A percentile compares a stretch with the other conserved stretches of the same genome.
phyloP scores from a whole-genome alignment of 2,797 vertebrate species.

The Tragopan temminckii region DNA sequence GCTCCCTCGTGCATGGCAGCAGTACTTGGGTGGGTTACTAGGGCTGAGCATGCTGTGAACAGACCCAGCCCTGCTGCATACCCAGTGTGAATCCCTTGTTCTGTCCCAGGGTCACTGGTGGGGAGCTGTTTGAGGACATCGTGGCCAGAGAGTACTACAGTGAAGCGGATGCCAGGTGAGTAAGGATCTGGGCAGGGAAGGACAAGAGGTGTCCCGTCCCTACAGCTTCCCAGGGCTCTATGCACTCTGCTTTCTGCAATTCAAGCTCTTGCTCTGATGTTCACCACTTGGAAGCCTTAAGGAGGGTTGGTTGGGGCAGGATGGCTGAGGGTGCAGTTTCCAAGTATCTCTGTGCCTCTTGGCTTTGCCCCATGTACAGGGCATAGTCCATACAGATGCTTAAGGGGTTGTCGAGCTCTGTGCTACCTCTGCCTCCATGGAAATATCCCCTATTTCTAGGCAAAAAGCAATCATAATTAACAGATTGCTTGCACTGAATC shows the following conservation, averaged over 20 bases:
- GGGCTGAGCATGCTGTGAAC: background rate
- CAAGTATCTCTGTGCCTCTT: background rate
- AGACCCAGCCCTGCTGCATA: accelerated
- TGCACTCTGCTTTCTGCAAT: background rate
- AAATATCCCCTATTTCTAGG: constrained; percentile 2
- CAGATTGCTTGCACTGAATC: constrained; percentile 1
- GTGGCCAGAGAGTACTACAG: constrained; percentile 98
- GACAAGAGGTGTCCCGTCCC: background rate
- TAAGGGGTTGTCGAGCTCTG: background rate
- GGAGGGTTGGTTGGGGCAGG: constrained; percentile 3
- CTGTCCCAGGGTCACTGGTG: constrained; percentile 90
- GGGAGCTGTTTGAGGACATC: constrained; percentile 96
- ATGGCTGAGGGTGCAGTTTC: background rate
- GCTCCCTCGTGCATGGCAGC: accelerated
- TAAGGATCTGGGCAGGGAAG: background rate
- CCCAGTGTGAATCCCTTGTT: background rate
- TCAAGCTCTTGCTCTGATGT: background rate
- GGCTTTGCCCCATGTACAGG: background rate
- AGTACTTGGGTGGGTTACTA: background rate
- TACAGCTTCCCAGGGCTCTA: background rate
- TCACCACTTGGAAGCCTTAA: background rate
- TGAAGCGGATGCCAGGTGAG: constrained; percentile 96
- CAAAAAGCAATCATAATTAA: constrained; percentile 38
- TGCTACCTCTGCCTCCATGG: background rate
- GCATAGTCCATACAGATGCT: background rate